Percentiles rank a stretch among this genome's conserved stretches.
phyloP scores from a whole-genome alignment of 2,888 invertebrate genomes.

The Tetranychus truncatus region DNA sequence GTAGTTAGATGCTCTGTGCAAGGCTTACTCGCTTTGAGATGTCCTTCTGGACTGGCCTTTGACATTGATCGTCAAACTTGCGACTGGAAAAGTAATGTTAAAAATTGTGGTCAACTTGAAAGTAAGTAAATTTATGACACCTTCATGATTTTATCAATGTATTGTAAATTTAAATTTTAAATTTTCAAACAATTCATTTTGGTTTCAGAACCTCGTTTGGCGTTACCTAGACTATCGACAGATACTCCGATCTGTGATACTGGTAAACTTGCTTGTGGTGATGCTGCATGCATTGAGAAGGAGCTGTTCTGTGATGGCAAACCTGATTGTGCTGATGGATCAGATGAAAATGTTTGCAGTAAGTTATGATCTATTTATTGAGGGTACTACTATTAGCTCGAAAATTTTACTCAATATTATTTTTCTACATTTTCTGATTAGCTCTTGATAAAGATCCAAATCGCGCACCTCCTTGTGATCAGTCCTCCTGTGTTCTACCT shows the following conservation, averaged over 20 bases:
- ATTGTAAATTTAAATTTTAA: not conserved
- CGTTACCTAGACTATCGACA: conserved; percentile 69
- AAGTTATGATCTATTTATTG: conserved; percentile 40
- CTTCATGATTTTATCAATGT: not conserved
- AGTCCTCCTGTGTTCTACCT: conserved; percentile 31
- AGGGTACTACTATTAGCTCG: not conserved
- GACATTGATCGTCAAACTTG: conserved; percentile 85
- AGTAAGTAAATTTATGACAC: conserved; percentile 47
- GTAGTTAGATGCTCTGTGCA: conserved; percentile 55
- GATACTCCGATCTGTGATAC: conserved; percentile 80
- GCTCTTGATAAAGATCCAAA: conserved; percentile 30
- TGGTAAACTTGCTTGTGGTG: conserved; percentile 73
- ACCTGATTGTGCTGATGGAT: conserved; percentile 78
- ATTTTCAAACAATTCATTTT: not conserved
- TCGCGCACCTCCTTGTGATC: conserved; percentile 30
- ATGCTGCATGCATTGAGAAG: conserved; percentile 75
- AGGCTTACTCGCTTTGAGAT: conserved; percentile 67
- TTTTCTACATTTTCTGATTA: not conserved
- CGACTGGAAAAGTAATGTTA: conserved; percentile 89
- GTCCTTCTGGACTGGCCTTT: conserved; percentile 75
- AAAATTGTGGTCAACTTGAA: conserved; percentile 79
- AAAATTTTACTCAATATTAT: not conserved
- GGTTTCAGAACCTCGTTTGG: conserved; percentile 62
- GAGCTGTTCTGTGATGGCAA: conserved; percentile 82
- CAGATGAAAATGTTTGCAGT: conserved; percentile 88